Conservation (phyloP, 2,113 vertebrate genomes). For the Strix uralensis region DNA sequence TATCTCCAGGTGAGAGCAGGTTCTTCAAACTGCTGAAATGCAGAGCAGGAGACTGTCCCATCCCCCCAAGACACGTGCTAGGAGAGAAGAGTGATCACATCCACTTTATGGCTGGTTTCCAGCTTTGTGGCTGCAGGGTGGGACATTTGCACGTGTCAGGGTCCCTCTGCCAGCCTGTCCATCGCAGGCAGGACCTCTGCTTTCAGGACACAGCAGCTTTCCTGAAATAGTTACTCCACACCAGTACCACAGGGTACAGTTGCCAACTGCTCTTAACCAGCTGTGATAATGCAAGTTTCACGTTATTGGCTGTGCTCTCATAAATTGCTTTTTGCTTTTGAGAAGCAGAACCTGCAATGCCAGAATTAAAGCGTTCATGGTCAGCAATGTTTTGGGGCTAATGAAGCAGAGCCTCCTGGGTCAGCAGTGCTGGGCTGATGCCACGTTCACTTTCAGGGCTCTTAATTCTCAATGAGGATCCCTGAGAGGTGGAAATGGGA, state of each 20-base stretch:
- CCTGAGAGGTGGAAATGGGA: neutral
- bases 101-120: neutral
- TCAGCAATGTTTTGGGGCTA: neutral
- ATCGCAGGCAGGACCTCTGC: neutral
- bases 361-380: neutral
- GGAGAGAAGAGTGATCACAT: neutral
- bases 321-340: neutral
- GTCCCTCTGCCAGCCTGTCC: neutral
- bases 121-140: neutral
- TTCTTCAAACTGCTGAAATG: neutral
- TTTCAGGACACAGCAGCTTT: neutral
- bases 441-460: neutral
- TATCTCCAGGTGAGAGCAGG: neutral
- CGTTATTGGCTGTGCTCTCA: neutral
- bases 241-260: neutral
- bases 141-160: accelerated
- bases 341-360: conserved; percentile 2
- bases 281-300: neutral
- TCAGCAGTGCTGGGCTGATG: neutral
- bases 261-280: neutral
- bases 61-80: neutral
- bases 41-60: neutral
- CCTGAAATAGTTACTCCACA: neutral
- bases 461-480: neutral
- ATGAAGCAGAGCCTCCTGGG: neutral